Evolutionary conservation across 2,113 vertebrate genomes (phyloP), one percentile per base, ranked within the genome.

Genomic region (Galbula dea): DNA sequence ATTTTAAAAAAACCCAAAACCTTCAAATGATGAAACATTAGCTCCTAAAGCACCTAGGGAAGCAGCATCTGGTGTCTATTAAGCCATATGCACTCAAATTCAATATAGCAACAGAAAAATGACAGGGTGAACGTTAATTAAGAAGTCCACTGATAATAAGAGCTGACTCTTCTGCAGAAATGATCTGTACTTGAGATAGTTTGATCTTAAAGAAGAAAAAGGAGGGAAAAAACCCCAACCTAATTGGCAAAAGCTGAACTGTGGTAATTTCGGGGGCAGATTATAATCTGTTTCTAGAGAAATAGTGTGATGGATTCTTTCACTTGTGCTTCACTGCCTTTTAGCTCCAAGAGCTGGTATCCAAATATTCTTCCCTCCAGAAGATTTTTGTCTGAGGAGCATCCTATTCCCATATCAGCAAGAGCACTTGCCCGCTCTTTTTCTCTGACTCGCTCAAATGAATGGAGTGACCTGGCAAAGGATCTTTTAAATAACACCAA

Each of bases 61-160:
- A 88, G 90, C 57, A 90, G 63, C 78, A 88, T 95, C 83, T 95
- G 88, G 36, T 78, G 73, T 92, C 88, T 89, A 62, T 85, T 51
- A 95, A 96, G 78, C 71, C 74, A 81, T 89, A 89, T 91, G 72
- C 54, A 63, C 81, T 94, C 75, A 87, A 93, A 96, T 95, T 93
- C 87, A 90, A 84, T 90, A 85, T 37, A 88, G 73, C 59, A 90
- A 75, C 83, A 86, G 80, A 93, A 93, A n/a, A 37, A 93, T 89
- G 72, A 90, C 71, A 86, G 85, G 72, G 75, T 88, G 89, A 92
- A 61, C 92, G 26, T 90, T 89, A 89, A 93, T 93, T 95, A 93
- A 84, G 76, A 90, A 92, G 83, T 85, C 79, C 89, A 59, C 29
- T 79, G 69, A 58, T 93, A 83, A 72, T 87, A 86, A 84, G 58